Conservation (phyloP, 2,797 vertebrate species). For the Fundulus diaphanus region DNA sequence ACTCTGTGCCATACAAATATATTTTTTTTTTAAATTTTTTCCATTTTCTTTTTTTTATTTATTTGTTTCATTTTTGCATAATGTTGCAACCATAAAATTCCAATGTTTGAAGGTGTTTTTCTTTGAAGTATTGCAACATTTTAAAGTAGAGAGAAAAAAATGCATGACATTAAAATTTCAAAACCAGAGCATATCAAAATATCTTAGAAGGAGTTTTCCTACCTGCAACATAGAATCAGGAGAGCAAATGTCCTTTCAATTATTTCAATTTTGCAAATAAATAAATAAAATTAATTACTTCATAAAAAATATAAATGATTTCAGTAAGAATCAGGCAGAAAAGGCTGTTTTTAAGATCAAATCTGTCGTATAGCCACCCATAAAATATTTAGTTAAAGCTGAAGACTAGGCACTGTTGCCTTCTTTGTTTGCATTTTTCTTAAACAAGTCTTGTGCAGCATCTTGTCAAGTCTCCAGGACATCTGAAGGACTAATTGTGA, state of each 20-base stretch:
- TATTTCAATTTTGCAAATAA: background rate
- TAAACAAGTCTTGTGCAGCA: slow-evolving; percentile 5
- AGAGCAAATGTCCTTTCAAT: background rate
- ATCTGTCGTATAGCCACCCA: slow-evolving; percentile 20
- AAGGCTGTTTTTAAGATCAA: background rate
- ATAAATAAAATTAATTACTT: too few relatives aligned
- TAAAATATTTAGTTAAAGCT: slow-evolving; percentile 76
- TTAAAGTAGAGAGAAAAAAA: background rate
- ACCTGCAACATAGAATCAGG: background rate
- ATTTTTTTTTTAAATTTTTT: too few relatives aligned
- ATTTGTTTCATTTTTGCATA: background rate
- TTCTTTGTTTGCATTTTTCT: slow-evolving; percentile 23
- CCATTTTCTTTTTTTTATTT: too few relatives aligned
- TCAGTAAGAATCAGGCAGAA: background rate
- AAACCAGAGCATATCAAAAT: background rate
- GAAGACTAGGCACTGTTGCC: slow-evolving; percentile 78
- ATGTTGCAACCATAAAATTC: background rate
- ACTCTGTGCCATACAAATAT: background rate
- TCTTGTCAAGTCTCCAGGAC: slow-evolving; percentile 63
- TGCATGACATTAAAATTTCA: too few relatives aligned
- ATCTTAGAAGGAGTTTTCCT: background rate
- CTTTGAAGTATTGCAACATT: background rate
- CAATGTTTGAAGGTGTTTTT: background rate
- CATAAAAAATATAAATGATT: too few relatives aligned
- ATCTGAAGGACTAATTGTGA: slow-evolving; percentile 81